phyloP scores from a whole-genome alignment of 2,888 invertebrate genomes.

The Cheilosia soror region DNA sequence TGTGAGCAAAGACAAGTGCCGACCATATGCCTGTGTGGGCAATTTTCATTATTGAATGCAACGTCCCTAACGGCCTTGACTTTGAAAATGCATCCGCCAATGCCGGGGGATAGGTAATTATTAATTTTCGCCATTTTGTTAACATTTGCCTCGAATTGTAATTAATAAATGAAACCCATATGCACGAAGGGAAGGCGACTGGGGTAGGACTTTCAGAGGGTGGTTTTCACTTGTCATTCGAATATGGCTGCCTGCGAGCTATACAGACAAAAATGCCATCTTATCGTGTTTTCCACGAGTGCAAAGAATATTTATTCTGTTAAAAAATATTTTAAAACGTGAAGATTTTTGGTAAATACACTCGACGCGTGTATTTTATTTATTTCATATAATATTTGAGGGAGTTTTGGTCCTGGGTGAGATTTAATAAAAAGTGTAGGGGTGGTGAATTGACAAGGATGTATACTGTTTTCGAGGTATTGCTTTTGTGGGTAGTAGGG shows the following conservation, averaged over 20 bases:
- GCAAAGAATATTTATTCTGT: neutral
- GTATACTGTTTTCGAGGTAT: too few species aligned
- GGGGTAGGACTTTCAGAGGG: slow-evolving; percentile 25
- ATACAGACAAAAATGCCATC: slow-evolving; percentile 13
- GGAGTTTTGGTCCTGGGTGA: too few species aligned
- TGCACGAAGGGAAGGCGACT: neutral
- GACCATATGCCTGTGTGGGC: slow-evolving; percentile 21
- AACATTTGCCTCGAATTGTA: neutral
- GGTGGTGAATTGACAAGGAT: too few species aligned
- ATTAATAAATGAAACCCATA: slow-evolving; percentile 10
- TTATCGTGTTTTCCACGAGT: neutral
- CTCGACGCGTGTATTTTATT: too few species aligned
- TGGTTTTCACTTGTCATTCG: slow-evolving; percentile 51
- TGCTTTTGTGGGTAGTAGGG: too few species aligned
- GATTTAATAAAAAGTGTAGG: too few species aligned
- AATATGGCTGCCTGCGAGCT: slow-evolving; percentile 33
- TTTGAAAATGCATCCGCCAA: slow-evolving; percentile 60
- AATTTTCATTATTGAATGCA: slow-evolving; percentile 58
- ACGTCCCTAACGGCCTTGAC: slow-evolving; percentile 55
- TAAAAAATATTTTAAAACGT: too few species aligned
- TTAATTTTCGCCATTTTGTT: slow-evolving; percentile 18
- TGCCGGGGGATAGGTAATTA: neutral
- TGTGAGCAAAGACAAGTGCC: slow-evolving; percentile 40
- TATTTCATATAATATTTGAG: too few species aligned
- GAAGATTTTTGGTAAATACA: too few species aligned